phyloP scores from a whole-genome alignment of 2,113 vertebrate species.

The Eleginops maclovinus region DNA sequence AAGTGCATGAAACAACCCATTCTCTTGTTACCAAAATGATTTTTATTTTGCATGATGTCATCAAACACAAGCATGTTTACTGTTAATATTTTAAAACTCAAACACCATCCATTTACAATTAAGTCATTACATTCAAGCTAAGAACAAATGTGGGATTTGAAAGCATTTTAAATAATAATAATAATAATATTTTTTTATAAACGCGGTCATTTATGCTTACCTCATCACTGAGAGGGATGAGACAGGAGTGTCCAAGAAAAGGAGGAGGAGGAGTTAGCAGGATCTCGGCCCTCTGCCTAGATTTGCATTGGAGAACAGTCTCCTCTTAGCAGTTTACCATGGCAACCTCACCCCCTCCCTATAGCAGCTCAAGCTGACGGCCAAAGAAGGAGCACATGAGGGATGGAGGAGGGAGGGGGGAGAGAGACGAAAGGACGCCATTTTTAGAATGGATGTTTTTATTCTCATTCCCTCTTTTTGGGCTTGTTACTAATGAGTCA shows the following conservation, averaged over 20 bases:
- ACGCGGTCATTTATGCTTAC: conserved; percentile 56
- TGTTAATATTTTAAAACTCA: background rate
- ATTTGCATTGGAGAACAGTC: conserved; percentile 49
- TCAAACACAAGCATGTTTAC: background rate
- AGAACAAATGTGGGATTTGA: background rate
- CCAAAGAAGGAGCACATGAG: conserved; percentile 39
- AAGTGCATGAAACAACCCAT: background rate
- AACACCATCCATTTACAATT: background rate
- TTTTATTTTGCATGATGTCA: background rate
- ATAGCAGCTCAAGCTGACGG: conserved; percentile 44
- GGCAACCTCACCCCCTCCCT: conserved; percentile 59
- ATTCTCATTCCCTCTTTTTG: conserved; percentile 30
- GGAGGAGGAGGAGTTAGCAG: conserved; percentile 33
- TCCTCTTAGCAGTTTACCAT: conserved; percentile 73
- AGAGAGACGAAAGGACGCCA: conserved; percentile 48
- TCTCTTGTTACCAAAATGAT: conserved; percentile 4
- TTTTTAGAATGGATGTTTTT: conserved; percentile 71
- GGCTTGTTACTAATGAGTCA: conserved; percentile 13
- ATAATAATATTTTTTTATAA: background rate
- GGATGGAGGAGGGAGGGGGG: conserved; percentile 13
- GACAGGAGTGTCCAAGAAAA: conserved; percentile 5
- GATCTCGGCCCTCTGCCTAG: conserved; percentile 57
- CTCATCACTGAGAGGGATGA: conserved; percentile 60
- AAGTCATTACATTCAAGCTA: background rate
- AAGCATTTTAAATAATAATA: background rate